Evolutionary conservation across 2,888 invertebrate genomes (phyloP).

Genomic region (Lasioglossum oenotherae): DNA sequence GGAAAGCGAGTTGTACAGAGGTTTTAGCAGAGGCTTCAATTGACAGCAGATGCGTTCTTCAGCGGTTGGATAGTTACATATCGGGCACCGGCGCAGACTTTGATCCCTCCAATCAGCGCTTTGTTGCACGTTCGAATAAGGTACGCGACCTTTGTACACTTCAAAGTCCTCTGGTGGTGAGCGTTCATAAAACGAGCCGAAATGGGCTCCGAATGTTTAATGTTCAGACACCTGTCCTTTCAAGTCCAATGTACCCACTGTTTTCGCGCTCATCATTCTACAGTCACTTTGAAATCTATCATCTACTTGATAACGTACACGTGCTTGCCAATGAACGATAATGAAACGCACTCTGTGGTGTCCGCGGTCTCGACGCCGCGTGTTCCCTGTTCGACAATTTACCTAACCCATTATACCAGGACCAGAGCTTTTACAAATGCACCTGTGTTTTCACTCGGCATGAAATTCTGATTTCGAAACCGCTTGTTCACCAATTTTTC

Average conservation of each 20-base stretch:
- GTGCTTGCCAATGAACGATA: background rate
- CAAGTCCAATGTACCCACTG: slow-evolving; percentile 2
- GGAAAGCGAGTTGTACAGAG: slow-evolving; percentile 47
- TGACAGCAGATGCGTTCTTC: slow-evolving; percentile 64
- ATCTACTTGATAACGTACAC: slow-evolving; percentile 36
- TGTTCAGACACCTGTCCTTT: slow-evolving; percentile 54
- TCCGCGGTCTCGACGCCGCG: slow-evolving; percentile 3
- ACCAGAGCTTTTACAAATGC: background rate
- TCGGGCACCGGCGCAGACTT: slow-evolving; percentile 63
- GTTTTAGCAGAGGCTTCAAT: slow-evolving; percentile 47
- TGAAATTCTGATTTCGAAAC: background rate
- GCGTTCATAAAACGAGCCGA: slow-evolving; percentile 52
- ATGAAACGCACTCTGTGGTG: slow-evolving; percentile 30
- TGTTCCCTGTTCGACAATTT: background rate
- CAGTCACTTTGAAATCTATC: slow-evolving; percentile 24
- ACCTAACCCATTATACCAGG: background rate
- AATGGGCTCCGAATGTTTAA: slow-evolving; percentile 72
- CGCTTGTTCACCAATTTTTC: background rate
- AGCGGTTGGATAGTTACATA: slow-evolving; percentile 72
- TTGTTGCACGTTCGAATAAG: slow-evolving; percentile 60
- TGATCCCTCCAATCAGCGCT: slow-evolving; percentile 76
- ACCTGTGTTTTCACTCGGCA: background rate
- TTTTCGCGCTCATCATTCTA: background rate
- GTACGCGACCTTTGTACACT: slow-evolving; percentile 63
- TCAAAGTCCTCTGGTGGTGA: slow-evolving; percentile 60